Conservation (phyloP, 2,888 invertebrate species). For the Xestia rhomboidea region DNA sequence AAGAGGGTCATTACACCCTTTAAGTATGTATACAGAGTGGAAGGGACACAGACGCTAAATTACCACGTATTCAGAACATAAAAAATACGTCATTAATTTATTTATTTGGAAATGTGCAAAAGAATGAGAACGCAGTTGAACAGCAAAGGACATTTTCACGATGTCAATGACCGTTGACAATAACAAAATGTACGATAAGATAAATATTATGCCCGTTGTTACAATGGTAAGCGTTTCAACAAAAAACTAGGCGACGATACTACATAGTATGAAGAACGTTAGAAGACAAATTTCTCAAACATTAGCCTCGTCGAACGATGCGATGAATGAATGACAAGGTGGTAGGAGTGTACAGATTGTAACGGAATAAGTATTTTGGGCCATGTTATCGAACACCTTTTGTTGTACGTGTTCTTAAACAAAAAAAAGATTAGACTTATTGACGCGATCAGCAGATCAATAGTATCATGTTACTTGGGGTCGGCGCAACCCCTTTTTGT, state of each 20-base stretch:
- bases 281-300: neutral
- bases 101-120: neutral
- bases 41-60: too few relatives aligned
- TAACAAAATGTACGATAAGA: conserved; percentile 34
- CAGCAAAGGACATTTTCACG: neutral
- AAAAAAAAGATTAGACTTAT: too few relatives aligned
- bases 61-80: too few relatives aligned
- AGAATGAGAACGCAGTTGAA: too few relatives aligned
- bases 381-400: neutral
- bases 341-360: neutral
- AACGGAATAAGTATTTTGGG: neutral
- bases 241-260: neutral
- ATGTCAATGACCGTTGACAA: conserved; percentile 33
- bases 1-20: too few relatives aligned
- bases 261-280: neutral
- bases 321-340: neutral
- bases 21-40: too few relatives aligned
- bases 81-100: too few relatives aligned
- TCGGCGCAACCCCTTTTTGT: neutral
- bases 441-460: neutral
- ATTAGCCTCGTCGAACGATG: neutral
- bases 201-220: conserved; percentile 5
- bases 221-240: conserved; percentile 13
- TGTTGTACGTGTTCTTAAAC: too few relatives aligned
- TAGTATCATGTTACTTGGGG: neutral